A percentile compares a stretch with the other conserved stretches of the same genome.
Conservation (phyloP, 2,797 vertebrate species). For the Ctenosaura bakeri region DNA sequence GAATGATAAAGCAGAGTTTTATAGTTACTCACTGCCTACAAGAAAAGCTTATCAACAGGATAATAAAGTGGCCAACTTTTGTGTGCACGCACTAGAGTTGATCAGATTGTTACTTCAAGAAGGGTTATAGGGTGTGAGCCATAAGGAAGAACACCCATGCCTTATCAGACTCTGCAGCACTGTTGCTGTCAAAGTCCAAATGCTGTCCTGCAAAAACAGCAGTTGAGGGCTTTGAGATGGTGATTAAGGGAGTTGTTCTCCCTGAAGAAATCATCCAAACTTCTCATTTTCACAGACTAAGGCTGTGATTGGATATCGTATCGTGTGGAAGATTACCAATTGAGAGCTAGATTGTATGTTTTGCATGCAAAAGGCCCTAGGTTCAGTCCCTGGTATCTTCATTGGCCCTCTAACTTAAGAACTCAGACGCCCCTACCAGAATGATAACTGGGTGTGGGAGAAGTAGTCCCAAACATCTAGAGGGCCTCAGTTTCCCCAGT, state of each 20-base stretch:
- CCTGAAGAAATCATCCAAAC: neutral
- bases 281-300: neutral
- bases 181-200: slow-evolving; percentile 72
- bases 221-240: neutral
- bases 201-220: slow-evolving; percentile 58
- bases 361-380: neutral
- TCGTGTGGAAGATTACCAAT: neutral
- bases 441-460: neutral
- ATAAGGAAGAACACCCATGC: slow-evolving; percentile 49
- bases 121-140: neutral
- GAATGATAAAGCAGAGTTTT: neutral
- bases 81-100: slow-evolving; percentile 29
- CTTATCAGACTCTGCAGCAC: slow-evolving; percentile 65
- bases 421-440: neutral
- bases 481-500: neutral
- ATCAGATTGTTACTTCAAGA: slow-evolving; percentile 32
- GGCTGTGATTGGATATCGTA: neutral
- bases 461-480: neutral
- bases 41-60: neutral
- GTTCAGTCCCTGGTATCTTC: neutral
- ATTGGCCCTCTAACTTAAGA: neutral
- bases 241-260: neutral
- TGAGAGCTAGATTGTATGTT: neutral
- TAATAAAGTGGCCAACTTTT: slow-evolving; percentile 9
- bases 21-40: neutral